A percentile compares a stretch with the other conserved stretches of the same genome.
phyloP scores from a whole-genome alignment of 2,888 invertebrate genomes.

The Tachina lurida region DNA sequence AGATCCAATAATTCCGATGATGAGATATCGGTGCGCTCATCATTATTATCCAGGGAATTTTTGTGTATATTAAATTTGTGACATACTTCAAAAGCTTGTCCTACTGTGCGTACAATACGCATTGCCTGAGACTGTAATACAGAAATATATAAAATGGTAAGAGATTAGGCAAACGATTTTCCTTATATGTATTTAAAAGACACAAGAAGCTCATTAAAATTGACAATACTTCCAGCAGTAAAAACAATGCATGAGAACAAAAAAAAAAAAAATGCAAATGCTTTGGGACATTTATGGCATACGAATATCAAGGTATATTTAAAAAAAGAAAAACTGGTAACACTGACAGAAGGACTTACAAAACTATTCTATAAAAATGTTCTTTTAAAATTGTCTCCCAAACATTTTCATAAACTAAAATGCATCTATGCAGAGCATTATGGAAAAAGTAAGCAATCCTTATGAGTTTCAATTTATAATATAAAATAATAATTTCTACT shows the following conservation, averaged over 20 bases:
- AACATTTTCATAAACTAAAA: no score
- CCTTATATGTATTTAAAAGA: no score
- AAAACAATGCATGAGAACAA: neutral
- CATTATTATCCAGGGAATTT: constrained; percentile 83
- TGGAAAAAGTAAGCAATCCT: no score
- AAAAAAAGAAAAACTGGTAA: no score
- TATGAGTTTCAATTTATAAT: no score
- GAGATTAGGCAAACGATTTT: neutral
- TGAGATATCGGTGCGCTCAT: constrained; percentile 82
- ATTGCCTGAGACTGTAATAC: constrained; percentile 96
- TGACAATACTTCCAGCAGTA: constrained; percentile 23
- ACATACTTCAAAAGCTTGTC: constrained; percentile 99
- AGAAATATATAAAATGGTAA: neutral
- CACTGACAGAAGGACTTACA: neutral
- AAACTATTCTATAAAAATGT: neutral
- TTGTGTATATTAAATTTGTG: constrained; percentile 93
- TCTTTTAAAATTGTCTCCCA: neutral
- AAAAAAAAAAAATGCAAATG: no score
- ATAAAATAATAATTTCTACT: no score
- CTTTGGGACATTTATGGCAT: neutral
- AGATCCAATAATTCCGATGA: constrained; percentile 82
- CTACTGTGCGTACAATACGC: constrained; percentile 98
- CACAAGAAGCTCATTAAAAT: neutral
- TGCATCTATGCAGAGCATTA: no score
- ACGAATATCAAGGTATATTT: neutral